Conservation (phyloP, 2,888 invertebrate genomes). For the Mechanitis messenoides region DNA sequence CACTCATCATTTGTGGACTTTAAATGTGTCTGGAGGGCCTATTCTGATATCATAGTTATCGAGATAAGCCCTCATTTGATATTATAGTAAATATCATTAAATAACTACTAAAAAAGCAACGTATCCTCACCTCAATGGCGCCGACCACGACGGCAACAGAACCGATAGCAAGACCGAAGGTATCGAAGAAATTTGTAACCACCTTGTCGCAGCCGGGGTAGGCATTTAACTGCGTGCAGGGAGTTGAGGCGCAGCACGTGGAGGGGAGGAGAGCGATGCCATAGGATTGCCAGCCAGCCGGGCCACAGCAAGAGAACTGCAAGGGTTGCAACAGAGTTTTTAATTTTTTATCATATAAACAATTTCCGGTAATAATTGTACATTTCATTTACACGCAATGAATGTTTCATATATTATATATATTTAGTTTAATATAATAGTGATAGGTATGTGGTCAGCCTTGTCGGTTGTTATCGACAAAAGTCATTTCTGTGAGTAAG, state of each 20-base stretch:
- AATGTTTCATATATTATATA: too few species aligned
- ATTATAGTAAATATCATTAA: too few species aligned
- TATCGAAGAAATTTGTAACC: conserved; percentile 57
- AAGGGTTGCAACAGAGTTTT: conserved; percentile 22
- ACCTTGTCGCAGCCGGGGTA: conserved; percentile 68
- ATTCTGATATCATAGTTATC: too few species aligned
- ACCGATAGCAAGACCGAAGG: conserved; percentile 75
- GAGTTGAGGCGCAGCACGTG: conserved; percentile 57
- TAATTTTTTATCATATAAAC: not conserved
- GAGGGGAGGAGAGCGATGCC: conserved; percentile 43
- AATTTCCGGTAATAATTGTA: not conserved
- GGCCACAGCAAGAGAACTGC: conserved; percentile 78
- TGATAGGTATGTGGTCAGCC: too few species aligned
- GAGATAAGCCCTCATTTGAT: too few species aligned
- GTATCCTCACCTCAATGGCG: conserved; percentile 76
- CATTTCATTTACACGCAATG: too few species aligned
- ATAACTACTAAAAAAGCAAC: not conserved
- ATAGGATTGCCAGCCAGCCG: conserved; percentile 55
- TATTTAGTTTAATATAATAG: too few species aligned
- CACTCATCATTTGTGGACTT: too few species aligned
- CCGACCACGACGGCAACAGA: conserved; percentile 80
- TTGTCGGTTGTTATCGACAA: too few species aligned
- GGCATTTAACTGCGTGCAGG: conserved; percentile 45
- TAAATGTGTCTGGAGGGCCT: too few species aligned
- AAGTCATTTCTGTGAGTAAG: too few species aligned